Percentiles rank a stretch among this genome's conserved stretches.
Evolutionary conservation across 2,888 invertebrate genomes (phyloP).

Genomic region (Molanna angustata): DNA sequence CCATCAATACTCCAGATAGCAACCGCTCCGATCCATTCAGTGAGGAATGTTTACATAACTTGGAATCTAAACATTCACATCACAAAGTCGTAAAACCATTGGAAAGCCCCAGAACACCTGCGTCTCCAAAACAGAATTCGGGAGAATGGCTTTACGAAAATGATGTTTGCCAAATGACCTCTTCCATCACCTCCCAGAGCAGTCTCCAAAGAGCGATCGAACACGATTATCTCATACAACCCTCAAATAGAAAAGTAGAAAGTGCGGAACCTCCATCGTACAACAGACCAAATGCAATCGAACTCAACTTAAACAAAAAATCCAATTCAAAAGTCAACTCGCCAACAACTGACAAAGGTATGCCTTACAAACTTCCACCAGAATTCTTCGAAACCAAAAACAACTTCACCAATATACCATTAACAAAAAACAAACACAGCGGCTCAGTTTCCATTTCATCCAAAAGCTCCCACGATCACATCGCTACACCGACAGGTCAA

Average conservation of each 20-base stretch:
- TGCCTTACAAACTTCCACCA: slow-evolving; percentile 15
- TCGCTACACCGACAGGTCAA: slow-evolving; percentile 53
- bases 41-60: slow-evolving; percentile 49
- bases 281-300: slow-evolving; percentile 44
- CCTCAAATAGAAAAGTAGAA: slow-evolving; percentile 60
- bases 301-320: slow-evolving; percentile 16
- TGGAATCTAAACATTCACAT: slow-evolving; percentile 41
- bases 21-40: slow-evolving; percentile 47
- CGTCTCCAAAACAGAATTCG: slow-evolving; percentile 14
- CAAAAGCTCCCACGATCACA: slow-evolving; percentile 26
- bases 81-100: slow-evolving; percentile 22
- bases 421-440: slow-evolving; percentile 17
- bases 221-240: slow-evolving; percentile 60
- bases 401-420: slow-evolving; percentile 15
- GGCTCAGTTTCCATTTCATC: slow-evolving; percentile 14
- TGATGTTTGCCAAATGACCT: slow-evolving; percentile 37
- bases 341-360: slow-evolving; percentile 12
- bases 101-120: slow-evolving; percentile 15
- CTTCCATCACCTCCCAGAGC: slow-evolving; percentile 36
- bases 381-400: slow-evolving; percentile 24
- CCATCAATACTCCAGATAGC: slow-evolving; percentile 37
- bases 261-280: slow-evolving; percentile 31
- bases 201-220: slow-evolving; percentile 52
- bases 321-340: slow-evolving; percentile 10
- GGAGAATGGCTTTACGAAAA: slow-evolving; percentile 54